Conservation (phyloP, 2,888 invertebrate genomes). For the Cordilura impudica region DNA sequence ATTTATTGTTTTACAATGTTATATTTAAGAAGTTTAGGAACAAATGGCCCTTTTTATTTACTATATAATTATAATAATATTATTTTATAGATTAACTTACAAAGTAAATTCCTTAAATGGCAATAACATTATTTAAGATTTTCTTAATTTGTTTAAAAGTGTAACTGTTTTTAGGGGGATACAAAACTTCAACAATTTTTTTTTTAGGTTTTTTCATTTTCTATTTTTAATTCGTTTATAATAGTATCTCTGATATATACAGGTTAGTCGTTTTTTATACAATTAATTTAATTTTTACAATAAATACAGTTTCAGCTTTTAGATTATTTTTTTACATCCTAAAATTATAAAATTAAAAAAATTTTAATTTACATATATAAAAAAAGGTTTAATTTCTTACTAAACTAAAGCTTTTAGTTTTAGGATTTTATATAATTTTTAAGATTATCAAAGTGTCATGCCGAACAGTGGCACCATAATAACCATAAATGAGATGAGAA, state of each 20-base stretch:
- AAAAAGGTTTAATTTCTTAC: neutral
- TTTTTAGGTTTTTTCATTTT: slow-evolving; percentile 17
- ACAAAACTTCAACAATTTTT: slow-evolving; percentile 61
- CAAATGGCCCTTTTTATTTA: slow-evolving; percentile 67
- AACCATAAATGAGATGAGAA: slow-evolving; percentile 73
- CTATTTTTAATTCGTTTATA: neutral
- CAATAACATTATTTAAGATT: slow-evolving; percentile 52
- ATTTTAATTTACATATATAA: slow-evolving; percentile 24
- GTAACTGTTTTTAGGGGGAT: slow-evolving; percentile 46
- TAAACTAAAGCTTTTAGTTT: slow-evolving; percentile 46
- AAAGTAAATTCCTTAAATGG: slow-evolving; percentile 58
- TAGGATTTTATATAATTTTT: slow-evolving; percentile 46
- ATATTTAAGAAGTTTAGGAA: slow-evolving; percentile 68
- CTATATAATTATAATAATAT: slow-evolving; percentile 10
- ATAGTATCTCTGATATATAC: slow-evolving; percentile 40
- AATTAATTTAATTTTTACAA: slow-evolving; percentile 35
- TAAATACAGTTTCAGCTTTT: slow-evolving; percentile 34
- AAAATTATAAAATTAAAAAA: too few relatives aligned
- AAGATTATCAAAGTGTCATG: slow-evolving; percentile 74
- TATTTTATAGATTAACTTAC: slow-evolving; percentile 28
- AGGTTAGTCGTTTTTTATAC: slow-evolving; percentile 10
- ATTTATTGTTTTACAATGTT: slow-evolving; percentile 53
- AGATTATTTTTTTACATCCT: neutral
- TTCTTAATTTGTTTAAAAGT: slow-evolving; percentile 33
- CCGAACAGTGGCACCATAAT: slow-evolving; percentile 72